Base-by-base conservation (phyloP, 2,113 vertebrate genomes). In the Tonatia bakeri region DNA sequence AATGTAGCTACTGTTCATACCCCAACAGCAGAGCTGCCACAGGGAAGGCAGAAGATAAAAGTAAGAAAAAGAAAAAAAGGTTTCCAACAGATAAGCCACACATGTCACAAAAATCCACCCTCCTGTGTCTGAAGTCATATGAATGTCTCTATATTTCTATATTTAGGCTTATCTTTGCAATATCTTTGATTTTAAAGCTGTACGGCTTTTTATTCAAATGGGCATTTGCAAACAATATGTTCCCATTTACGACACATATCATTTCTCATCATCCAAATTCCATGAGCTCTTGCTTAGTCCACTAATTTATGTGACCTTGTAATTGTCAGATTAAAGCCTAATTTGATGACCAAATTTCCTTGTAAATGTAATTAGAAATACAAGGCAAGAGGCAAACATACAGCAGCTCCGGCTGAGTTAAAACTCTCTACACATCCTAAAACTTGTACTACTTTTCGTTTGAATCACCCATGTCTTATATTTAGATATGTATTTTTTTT, bases 11-110 rank as follows among this genome's bases (percentile, higher is more conserved):
- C 97, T 88, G 96, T 43, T 98, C 80, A 0, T 0, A 95, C 96
- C 90, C 90, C 65, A 87, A 97, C 87, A 96, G 94, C 36, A 97
- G 97, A 98, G 96, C 94, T 97, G 96, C 97, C 98, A 97, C 97
- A 94, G 87, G 95, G 97, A 98, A 96, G 94, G 97, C 94, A 96
- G 97, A 98, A 98, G 97, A 98, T 95, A 97, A 98, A 98, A 96
- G 85, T 85, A 93, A 92, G 96, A 96, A 97, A 91, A 97, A 98
- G 97, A 98, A 98, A 98, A 98, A 95, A 77, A 97, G 96, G 96
- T 97, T 97, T 98, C 98, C 98, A 97, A 98, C 95, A 97, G 95
- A 96, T 95, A 98, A 97, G 97, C 98, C 80, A 97, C 98, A 93
- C 54, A 96, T 98, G 96, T 96, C 97, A 97, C 96, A 96, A 89